Evolutionary conservation across 37 sponge, comb jelly and placozoan genomes (phyloP), one percentile per base, ranked within the genome.

Genomic region (Petrosia ficiformis): DNA sequence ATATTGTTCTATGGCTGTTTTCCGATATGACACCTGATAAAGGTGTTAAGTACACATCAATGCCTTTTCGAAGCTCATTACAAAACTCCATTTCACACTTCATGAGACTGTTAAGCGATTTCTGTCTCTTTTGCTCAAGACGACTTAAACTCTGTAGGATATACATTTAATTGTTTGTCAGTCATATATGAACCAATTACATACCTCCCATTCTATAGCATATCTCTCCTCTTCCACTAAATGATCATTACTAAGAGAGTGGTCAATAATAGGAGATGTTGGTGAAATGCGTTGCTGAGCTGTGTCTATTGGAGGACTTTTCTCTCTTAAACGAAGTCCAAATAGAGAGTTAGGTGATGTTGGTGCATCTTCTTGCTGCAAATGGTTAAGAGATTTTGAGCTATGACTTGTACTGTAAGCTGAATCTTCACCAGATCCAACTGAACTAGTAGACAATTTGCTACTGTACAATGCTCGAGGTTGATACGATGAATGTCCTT

Each of bases 91-190:
- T 32, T 66, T 84, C 78, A n/a, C 77, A 44, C 10, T 28, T 28
- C 35, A 84, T 4, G 4, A 84, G 32, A 25, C 56, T 71, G 29
- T 77, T 25, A 25, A 78, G 29, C 0, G 73, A 73, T 69, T 31
- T 83, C 59, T 83, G 83, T 36, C 83, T 67, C 44, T 75, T 75
- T 26, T 76, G 76, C 37, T 76, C 83, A 38, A 68, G 75, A n/a
- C 19, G 31, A 2, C 68, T n/a, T 38, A 82, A 67, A 66, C 70
- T 67, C 82, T 82, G 29, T 0, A 40, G 22, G 14, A 77, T 16
- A 25, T 64, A 48, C 65, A 65, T 32, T 22, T 25, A 14, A 29
- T 6, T 35, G 39, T n/a, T 30, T 31, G 33, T 44, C 44, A 44
- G 41, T 2, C 14, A 41, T 28, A 68, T 5, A 57, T 71, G 30